Evolutionary conservation across 2,888 invertebrate genomes (phyloP).

Genomic region (Sepioteuthis lessoniana): DNA sequence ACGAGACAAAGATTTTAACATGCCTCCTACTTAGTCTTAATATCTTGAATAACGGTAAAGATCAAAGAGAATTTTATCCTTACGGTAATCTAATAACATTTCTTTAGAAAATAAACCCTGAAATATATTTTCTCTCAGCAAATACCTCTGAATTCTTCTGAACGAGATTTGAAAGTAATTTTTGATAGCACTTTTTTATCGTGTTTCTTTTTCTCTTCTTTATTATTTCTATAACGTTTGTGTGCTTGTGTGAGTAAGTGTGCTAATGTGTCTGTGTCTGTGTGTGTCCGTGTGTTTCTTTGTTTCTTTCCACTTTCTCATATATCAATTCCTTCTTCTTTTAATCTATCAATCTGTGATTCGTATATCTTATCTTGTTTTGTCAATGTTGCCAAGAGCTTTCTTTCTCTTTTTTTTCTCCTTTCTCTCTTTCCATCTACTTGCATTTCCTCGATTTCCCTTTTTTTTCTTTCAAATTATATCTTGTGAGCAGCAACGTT

Average conservation of each 20-base stretch:
- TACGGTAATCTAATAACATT: not conserved
- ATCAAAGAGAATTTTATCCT: not conserved
- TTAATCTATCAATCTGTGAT: too few relatives aligned
- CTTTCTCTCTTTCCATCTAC: too few relatives aligned
- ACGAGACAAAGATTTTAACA: not conserved
- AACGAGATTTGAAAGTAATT: not conserved
- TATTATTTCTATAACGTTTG: not conserved
- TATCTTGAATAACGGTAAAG: not conserved
- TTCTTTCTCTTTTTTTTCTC: too few relatives aligned
- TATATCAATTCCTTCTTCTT: too few relatives aligned
- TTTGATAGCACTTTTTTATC: not conserved
- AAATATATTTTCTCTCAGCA: not conserved
- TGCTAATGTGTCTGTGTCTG: not conserved
- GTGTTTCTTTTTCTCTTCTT: not conserved
- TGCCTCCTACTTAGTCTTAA: not conserved
- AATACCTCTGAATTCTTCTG: not conserved
- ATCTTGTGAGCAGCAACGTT: too few relatives aligned
- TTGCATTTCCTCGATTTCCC: too few relatives aligned
- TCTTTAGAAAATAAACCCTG: not conserved
- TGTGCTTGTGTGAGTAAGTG: too few relatives aligned
- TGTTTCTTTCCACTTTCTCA: not conserved
- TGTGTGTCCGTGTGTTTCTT: not conserved
- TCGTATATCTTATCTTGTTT: too few relatives aligned
- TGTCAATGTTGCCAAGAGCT: too few relatives aligned
- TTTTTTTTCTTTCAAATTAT: too few relatives aligned